phyloP scores from a whole-genome alignment of 2,888 invertebrate species.

The Drosophila siamana region DNA sequence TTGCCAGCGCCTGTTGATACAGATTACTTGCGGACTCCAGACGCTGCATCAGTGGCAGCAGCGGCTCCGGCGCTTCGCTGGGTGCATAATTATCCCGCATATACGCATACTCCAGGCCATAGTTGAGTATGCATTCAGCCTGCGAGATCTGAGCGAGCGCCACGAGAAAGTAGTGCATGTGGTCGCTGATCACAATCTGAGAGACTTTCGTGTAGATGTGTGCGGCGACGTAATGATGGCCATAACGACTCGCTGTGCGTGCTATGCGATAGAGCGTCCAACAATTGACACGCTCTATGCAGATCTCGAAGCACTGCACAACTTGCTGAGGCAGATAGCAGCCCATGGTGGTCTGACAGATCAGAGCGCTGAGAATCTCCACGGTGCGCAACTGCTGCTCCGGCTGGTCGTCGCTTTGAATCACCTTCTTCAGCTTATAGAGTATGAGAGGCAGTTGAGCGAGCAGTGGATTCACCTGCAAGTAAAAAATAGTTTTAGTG shows the following conservation, averaged over 20 bases:
- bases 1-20: constrained; percentile 89
- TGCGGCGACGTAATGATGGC: constrained; percentile 91
- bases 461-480: constrained; percentile 76
- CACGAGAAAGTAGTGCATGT: constrained; percentile 94
- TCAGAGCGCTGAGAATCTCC: constrained; percentile 92
- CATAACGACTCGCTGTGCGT: constrained; percentile 93
- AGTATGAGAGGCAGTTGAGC: constrained; percentile 82
- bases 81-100: constrained; percentile 84
- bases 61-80: constrained; percentile 58
- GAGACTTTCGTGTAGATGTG: constrained; percentile 88
- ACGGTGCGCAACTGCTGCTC: constrained; percentile 86
- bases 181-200: constrained; percentile 92
- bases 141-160: constrained; percentile 91
- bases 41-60: constrained; percentile 86
- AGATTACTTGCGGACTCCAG: constrained; percentile 87
- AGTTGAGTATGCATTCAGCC: constrained; percentile 89
- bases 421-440: constrained; percentile 81
- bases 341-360: constrained; percentile 92
- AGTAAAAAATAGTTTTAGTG: not conserved
- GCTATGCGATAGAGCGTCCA: constrained; percentile 96
- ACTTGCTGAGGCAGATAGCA: constrained; percentile 89
- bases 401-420: constrained; percentile 72
- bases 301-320: constrained; percentile 87
- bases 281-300: constrained; percentile 88
- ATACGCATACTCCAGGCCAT: constrained; percentile 86